A percentile compares a stretch with the other conserved stretches of the same genome.
Conservation (phyloP, 2,113 vertebrate genomes). For the Cromileptes altivelis region DNA sequence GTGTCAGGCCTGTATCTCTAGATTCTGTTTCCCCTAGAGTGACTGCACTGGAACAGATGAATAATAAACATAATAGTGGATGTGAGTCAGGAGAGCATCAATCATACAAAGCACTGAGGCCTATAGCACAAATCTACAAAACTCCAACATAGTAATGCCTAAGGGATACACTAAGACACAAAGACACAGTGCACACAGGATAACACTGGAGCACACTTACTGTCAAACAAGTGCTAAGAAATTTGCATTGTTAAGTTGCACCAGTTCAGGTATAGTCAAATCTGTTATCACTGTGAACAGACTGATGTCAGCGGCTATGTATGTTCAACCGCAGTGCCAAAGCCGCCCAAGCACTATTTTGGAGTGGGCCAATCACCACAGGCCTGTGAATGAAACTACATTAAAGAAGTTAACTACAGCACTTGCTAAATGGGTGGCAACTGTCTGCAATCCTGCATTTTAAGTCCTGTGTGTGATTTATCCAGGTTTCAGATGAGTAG, state of each 20-base stretch:
- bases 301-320: too few species aligned
- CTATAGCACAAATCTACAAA: constrained; percentile 12
- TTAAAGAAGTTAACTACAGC: too few species aligned
- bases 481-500: too few species aligned
- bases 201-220: background rate
- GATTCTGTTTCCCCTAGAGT: constrained; percentile 27
- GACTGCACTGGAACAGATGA: constrained; percentile 13
- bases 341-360: too few species aligned
- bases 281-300: background rate
- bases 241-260: constrained; percentile 3
- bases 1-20: constrained; percentile 12
- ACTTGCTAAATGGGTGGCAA: too few species aligned
- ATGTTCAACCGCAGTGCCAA: too few species aligned
- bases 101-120: constrained; percentile 14
- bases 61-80: constrained; percentile 32
- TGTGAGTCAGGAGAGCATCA: constrained; percentile 20
- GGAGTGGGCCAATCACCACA: too few species aligned
- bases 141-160: constrained; percentile 19
- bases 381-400: too few species aligned
- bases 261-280: background rate
- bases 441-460: too few species aligned
- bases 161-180: constrained; percentile 22
- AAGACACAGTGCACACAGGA: background rate
- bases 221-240: background rate
- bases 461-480: too few species aligned